Base-by-base conservation (phyloP, 2,113 vertebrate genomes). In the Tyto alba region DNA sequence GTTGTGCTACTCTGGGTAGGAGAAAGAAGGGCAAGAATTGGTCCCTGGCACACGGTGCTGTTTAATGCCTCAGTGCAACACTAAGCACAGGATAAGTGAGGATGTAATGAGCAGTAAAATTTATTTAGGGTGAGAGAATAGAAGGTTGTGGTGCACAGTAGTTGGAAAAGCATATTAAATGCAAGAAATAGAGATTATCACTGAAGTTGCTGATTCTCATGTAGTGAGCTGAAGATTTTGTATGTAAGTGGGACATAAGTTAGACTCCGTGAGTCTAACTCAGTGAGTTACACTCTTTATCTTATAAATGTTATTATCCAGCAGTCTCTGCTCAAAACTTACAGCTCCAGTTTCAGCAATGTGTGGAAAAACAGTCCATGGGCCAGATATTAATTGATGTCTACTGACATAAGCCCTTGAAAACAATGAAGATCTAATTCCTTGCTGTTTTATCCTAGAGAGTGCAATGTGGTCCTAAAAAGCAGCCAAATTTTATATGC, bases 21-120 rank as follows among this genome's bases (percentile, higher is more conserved):
- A 88, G 82, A 91, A 94, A 72, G 84, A 85, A 94, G 94, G 94
- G 95, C 94, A 93, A 17, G 81, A 87, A 69, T 64, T 82, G 43
- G 81, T 91, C 69, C 62, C 71, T 88, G 74, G 66, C 69, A 48
- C 57, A 15, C 57, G 67, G 56, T 41, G 73, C 57, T 93, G 48
- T 89, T 92, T 79, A 94, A 82, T 82, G 77, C 68, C 84, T 91
- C 56, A 87, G 48, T 50, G 63, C 76, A 77, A 72, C 41, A 25
- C 68, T 84, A 67, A 86, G 55, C 25, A 89, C 80, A 84, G 77
- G 48, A 56, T 85, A 91, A 87, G 21, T 29, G 91, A 87, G 60
- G 57, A 43, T 36, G 12, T 88, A 92, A 85, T 87, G 68, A 68
- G 80, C 64, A 85, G 48, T 85, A 68, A 87, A 75, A 64, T 81